These are phyloP conservation scores for Drosophila setifemur DNA, from an alignment of 1,140 invertebrate genomes.

Conservation along the genomic window DNA sequence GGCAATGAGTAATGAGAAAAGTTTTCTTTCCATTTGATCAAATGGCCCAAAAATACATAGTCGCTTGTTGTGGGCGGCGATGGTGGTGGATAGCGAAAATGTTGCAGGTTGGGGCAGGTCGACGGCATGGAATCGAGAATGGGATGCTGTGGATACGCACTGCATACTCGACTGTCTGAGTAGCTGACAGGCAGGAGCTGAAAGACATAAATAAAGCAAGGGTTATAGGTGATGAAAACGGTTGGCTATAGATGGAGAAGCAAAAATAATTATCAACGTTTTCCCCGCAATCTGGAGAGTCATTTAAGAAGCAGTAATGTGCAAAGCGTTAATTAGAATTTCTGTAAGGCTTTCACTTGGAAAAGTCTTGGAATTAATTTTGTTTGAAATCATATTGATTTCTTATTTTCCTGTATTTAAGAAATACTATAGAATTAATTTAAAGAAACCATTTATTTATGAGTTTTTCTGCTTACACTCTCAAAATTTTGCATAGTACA, in stretches of 20 bases:
- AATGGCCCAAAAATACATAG: conserved; percentile 75
- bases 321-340: neutral
- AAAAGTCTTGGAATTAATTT: neutral
- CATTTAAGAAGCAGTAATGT: neutral
- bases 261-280: conserved; percentile 23
- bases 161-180: conserved; percentile 52
- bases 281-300: neutral
- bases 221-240: conserved; percentile 24
- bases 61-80: conserved; percentile 31
- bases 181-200: conserved; percentile 21
- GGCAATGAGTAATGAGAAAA: conserved; percentile 80
- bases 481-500: neutral
- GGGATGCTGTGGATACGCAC: conserved; percentile 51
- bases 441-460: too few relatives aligned
- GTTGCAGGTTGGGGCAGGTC: conserved; percentile 15
- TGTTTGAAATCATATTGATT: neutral
- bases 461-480: too few relatives aligned
- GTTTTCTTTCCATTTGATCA: conserved; percentile 79
- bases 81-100: conserved; percentile 13
- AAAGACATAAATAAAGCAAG: conserved; percentile 21
- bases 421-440: too few relatives aligned
- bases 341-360: neutral
- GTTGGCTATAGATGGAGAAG: neutral
- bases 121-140: conserved; percentile 9
- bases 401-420: too few relatives aligned